Evolutionary conservation across 2,113 vertebrate species (phyloP).

Genomic region (Oryzias curvinotus): DNA sequence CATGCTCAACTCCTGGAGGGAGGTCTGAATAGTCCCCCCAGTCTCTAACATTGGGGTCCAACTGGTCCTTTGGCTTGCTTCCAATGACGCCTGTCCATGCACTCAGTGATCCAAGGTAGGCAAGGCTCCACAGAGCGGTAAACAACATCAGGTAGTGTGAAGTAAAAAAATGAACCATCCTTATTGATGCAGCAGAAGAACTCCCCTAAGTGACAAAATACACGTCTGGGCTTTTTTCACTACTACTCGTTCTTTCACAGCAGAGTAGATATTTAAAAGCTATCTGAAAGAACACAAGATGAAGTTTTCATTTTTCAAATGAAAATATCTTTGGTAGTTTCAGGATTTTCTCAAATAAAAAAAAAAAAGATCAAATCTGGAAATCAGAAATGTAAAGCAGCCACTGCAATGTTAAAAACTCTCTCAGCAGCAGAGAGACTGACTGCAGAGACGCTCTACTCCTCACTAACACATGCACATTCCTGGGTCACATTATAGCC

Average conservation of each 20-base stretch:
- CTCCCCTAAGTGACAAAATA: constrained; percentile 8
- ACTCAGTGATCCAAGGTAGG: constrained; percentile 22
- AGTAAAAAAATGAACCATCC: constrained; percentile 51
- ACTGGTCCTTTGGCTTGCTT: constrained; percentile 42
- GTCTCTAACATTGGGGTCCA: constrained; percentile 66
- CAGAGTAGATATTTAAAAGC: constrained; percentile 3
- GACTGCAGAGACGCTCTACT: constrained; percentile 21
- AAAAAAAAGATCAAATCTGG: constrained; percentile 8
- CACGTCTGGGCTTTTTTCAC: constrained; percentile 9
- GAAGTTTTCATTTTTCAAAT: constrained; percentile 13
- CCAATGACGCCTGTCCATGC: constrained; percentile 30
- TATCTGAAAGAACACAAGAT: constrained; percentile 6
- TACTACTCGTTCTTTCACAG: not conserved
- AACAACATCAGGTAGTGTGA: constrained; percentile 50
- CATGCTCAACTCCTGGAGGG: constrained; percentile 37
- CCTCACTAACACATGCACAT: constrained; percentile 24
- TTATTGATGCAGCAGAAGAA: constrained; percentile 17
- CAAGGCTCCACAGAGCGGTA: constrained; percentile 58
- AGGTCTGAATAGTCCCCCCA: constrained; percentile 74
- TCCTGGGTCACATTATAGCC: constrained; percentile 74
- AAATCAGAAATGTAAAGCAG: constrained; percentile 5
- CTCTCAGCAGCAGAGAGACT: constrained; percentile 36
- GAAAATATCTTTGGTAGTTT: not conserved
- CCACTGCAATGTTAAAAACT: constrained; percentile 16
- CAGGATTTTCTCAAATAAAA: constrained; percentile 5